These are phyloP conservation scores for Actenoides lindsayi DNA, from an alignment of 2,113 vertebrate genomes.

Conservation along the genomic window DNA sequence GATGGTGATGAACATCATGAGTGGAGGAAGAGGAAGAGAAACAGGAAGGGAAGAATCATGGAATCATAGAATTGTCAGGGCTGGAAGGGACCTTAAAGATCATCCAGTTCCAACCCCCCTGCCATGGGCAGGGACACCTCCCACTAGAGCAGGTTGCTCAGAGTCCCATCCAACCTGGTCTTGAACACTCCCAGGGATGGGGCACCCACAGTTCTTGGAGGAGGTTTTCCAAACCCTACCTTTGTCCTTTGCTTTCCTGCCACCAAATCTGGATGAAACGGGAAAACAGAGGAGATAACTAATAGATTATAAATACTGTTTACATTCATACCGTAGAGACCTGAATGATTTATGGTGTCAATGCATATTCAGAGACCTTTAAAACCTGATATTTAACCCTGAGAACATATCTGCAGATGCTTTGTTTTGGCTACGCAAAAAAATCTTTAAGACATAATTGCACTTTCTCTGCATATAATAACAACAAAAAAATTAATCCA, in stretches of 20 bases:
- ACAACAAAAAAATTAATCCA: neutral
- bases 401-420: conserved; percentile 49
- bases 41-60: neutral
- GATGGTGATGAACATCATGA: neutral
- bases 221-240: neutral
- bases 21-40: neutral
- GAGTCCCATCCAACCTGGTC: neutral
- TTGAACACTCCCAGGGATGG: neutral
- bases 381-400: conserved; percentile 49
- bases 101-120: no score
- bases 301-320: neutral
- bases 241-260: neutral
- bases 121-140: no score
- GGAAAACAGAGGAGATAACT: neutral
- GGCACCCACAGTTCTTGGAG: neutral
- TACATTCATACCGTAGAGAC: neutral
- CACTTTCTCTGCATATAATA: conserved; percentile 40
- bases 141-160: no score
- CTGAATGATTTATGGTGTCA: neutral
- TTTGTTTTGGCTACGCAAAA: conserved; percentile 17
- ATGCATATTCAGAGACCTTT: neutral
- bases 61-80: no score
- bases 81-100: no score
- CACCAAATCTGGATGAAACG: neutral
- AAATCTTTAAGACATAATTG: conserved; percentile 68